Percentiles rank a stretch among this genome's conserved stretches.
phyloP scores from a whole-genome alignment of 2,113 vertebrate genomes.

The Merops nubicus region DNA sequence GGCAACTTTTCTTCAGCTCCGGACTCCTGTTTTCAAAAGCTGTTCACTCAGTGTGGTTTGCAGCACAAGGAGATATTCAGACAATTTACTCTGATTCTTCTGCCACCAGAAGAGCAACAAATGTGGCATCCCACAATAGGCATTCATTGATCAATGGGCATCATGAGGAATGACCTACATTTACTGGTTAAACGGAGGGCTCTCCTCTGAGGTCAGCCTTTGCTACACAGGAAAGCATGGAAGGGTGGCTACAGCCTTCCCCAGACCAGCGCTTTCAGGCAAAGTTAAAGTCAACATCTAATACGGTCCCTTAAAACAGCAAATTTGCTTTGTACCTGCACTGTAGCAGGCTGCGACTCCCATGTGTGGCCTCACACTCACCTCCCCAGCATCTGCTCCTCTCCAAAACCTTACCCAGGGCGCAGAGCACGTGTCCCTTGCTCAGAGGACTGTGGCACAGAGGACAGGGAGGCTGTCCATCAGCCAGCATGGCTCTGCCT shows the following conservation, averaged over 20 bases:
- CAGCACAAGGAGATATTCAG: not conserved
- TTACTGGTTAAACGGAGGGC: not conserved
- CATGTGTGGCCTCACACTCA: fast-evolving
- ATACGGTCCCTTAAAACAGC: not conserved
- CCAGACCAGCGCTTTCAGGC: fast-evolving
- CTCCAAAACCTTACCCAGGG: not conserved
- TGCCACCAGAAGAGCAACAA: not conserved
- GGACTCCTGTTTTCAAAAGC: not conserved
- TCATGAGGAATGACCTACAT: not conserved
- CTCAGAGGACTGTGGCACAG: not conserved
- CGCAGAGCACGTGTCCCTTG: fast-evolving
- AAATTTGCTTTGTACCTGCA: not conserved
- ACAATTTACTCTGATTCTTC: not conserved
- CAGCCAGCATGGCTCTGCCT: not conserved
- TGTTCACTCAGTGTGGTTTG: not conserved
- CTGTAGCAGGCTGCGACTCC: not conserved
- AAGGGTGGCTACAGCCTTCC: not conserved
- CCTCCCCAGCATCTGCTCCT: not conserved
- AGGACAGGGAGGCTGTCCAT: not conserved
- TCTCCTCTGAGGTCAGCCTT: not conserved
- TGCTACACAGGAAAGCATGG: not conserved
- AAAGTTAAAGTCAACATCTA: not conserved
- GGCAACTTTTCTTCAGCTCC: not conserved
- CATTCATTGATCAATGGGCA: not conserved
- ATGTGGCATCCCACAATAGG: not conserved